phyloP scores from a whole-genome alignment of 2,797 vertebrate species.

The Cyclura pinguis region DNA sequence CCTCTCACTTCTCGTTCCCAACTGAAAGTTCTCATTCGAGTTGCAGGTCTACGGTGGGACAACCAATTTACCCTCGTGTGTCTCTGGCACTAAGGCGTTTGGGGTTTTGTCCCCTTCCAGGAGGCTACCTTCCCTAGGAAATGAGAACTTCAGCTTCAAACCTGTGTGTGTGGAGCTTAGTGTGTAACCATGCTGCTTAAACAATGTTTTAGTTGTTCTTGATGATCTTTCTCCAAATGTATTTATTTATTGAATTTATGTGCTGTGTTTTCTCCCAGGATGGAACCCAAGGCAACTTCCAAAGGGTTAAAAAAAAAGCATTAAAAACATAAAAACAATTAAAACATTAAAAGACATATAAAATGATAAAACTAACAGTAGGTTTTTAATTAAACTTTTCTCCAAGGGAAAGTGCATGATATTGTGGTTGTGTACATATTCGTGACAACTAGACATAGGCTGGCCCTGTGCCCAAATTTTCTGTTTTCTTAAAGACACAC shows the following conservation, averaged over 20 bases:
- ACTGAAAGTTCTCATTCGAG: neutral
- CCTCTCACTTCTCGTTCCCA: neutral
- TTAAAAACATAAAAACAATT: too few relatives aligned
- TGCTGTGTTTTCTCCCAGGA: too few relatives aligned
- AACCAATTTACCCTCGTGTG: neutral
- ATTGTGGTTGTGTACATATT: too few relatives aligned
- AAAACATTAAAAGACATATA: too few relatives aligned
- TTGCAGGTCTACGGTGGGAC: neutral
- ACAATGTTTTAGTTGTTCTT: neutral
- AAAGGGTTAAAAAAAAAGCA: too few relatives aligned
- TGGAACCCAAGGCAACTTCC: too few relatives aligned
- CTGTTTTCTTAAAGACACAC: neutral
- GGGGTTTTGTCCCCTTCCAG: neutral
- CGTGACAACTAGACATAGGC: neutral
- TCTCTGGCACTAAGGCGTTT: too few relatives aligned
- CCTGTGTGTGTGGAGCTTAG: neutral
- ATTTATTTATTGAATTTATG: too few relatives aligned
- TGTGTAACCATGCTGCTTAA: too few relatives aligned
- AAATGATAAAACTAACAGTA: too few relatives aligned
- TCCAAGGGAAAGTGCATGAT: neutral
- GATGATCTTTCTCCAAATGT: neutral
- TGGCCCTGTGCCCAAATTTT: neutral
- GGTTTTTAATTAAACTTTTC: neutral
- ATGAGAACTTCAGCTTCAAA: too few relatives aligned
- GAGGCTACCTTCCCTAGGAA: neutral